Evolutionary conservation across 2,888 invertebrate species (phyloP), one percentile per base, ranked within the genome.

Genomic region (Ceramica pisi): DNA sequence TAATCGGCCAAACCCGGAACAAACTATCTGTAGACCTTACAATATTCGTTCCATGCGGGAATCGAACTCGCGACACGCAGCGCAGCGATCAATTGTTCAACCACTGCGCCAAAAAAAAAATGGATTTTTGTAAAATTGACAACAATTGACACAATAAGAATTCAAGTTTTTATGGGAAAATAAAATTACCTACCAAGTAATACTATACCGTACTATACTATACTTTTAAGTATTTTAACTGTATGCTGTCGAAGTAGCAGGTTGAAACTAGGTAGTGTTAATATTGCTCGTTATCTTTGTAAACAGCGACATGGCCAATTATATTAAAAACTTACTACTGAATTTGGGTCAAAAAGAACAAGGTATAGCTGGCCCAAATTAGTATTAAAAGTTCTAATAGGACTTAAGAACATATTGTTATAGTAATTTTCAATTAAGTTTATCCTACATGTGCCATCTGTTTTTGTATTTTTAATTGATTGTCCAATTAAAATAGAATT

Each of bases 401-500:
- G 9, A 9, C 14, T 41, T 5, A 14, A 14, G 41, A 5, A 23
- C 12, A 31, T 16, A 60, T 55, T 35, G 23, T 26, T 61, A 5
- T 23, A 19, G n/a, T 50, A 41, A 31, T 16, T 21, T n/a, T 44
- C 9, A 12, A 53, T 61, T 26, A 35, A 72, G 21, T 16, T n/a
- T n/a, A 14, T n/a, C 7, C 2, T 23, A 51, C 51, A 2, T 19
- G 5, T 14, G 16, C n/a, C 16, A n/a, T 21, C 26, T 50, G 14
- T 75, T 55, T 73, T 23, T 31, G n/a, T 10, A 50, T 51, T 51
- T 62, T 41, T 16, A 63, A 65, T 55, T 60, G 19, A 60, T 26
- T 50, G 53, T 31, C 53, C 53, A 72, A 78, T 72, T 56, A 78
- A n/a, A 31, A 26, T 44, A 31, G 4, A 56, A 66, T 21, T 63